Percentiles rank a stretch among this genome's conserved stretches.
phyloP scores from a whole-genome alignment of 2,888 invertebrate genomes.

The Euplexia lucipara region DNA sequence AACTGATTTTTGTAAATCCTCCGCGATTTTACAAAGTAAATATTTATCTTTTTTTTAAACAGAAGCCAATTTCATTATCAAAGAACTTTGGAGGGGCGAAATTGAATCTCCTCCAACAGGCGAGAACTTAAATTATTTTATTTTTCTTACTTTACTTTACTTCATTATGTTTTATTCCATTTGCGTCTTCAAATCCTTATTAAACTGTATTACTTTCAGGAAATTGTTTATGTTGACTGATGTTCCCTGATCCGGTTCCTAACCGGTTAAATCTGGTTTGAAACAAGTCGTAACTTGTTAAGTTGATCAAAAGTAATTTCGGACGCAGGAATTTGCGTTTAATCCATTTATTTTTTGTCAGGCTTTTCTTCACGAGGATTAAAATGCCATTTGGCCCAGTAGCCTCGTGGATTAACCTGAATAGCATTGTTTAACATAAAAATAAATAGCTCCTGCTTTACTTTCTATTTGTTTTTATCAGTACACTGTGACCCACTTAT shows the following conservation, averaged over 20 bases:
- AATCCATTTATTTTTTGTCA: conserved; percentile 47
- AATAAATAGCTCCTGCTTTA: conserved; percentile 51
- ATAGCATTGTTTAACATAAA: conserved; percentile 67
- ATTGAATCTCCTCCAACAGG: conserved; percentile 66
- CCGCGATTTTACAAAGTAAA: conserved; percentile 15
- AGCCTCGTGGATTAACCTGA: conserved; percentile 66
- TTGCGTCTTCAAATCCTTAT: conserved; percentile 70
- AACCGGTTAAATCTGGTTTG: conserved; percentile 56
- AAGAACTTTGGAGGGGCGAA: conserved; percentile 67
- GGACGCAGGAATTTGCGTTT: conserved; percentile 21
- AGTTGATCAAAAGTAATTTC: conserved; percentile 45
- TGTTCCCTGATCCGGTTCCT: conserved; percentile 39
- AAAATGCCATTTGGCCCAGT: conserved; percentile 67
- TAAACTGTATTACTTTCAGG: conserved; percentile 63
- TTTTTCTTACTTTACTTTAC: conserved; percentile 72
- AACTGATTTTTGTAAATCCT: conserved; percentile 4
- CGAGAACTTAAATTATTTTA: conserved; percentile 63
- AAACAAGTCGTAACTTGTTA: conserved; percentile 49
- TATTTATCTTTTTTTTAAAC: conserved; percentile 55
- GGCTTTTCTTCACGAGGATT: conserved; percentile 65
- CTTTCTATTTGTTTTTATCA: conserved; percentile 62
- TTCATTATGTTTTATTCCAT: conserved; percentile 79
- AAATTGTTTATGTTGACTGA: conserved; percentile 69
- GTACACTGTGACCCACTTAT: conserved; percentile 53
- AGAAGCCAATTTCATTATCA: conserved; percentile 75